Evolutionary conservation across 2,888 invertebrate genomes (phyloP), one percentile per base, ranked within the genome.

Genomic region (Cephonodes hylas): DNA sequence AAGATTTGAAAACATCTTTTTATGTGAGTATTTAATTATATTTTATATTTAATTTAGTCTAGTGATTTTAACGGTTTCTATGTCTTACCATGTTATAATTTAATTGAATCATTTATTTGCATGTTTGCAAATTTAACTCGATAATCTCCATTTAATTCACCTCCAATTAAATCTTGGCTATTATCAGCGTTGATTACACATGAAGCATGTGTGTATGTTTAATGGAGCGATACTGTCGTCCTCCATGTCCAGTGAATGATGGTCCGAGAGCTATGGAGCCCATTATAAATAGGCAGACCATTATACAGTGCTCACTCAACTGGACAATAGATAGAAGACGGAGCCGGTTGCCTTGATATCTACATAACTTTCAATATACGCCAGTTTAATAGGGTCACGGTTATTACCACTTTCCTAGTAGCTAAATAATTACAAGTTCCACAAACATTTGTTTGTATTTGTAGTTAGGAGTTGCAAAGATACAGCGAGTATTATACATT

Each of bases 231-330:
- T 73, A 71, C 79, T 74, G 73, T 67, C 76, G 88, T 81, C 84
- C 88, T 85, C 85, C 76, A 81, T 88, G 82, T 77, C 86, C 84
- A 86, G 75, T 88, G 80, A 85, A 84, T 85, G 84, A 79, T 75
- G 80, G 80, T 77, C 75, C 63, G 74, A 75, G 76, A 65, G 53
- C 53, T 53, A 27, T 53, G 27, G 53, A 31, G 70, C 70, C 73
- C 64, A 74, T 75, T 81, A 79, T 80, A 76, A 77, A 80, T 81
- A 80, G 80, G 68, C 66, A 70, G 62, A 62, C 65, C 66, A 74
- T 72, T 72, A 76, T 71, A 70, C 67, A 64, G 63, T 65, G 74
- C 66, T 63, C 75, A 69, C 68, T 74, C 64, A 66, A 67, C 64
- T 73, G 76, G 70, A 71, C 72, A 72, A 70, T 74, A 63, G 66